Conservation (phyloP, 2,797 vertebrate species). For the Leuciscus waleckii region DNA sequence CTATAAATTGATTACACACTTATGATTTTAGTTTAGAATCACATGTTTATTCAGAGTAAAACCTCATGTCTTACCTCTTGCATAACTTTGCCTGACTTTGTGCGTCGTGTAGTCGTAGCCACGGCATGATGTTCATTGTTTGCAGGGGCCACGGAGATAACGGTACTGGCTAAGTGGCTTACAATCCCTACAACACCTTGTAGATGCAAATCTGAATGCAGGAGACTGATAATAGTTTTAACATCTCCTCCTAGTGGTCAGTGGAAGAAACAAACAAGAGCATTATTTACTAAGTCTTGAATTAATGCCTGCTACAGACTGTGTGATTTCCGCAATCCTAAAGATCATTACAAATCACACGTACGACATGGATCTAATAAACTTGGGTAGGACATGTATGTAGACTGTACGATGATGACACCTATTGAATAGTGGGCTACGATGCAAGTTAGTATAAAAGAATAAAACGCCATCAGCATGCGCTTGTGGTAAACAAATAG, state of each 20-base stretch:
- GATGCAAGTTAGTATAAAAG: neutral
- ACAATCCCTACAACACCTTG: conserved; percentile 74
- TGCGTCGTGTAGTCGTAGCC: conserved; percentile 75
- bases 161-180: conserved; percentile 75
- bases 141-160: conserved; percentile 72
- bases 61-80: conserved; percentile 71
- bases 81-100: conserved; percentile 78
- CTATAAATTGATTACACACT: conserved; percentile 62
- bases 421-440: neutral
- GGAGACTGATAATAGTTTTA: conserved; percentile 73
- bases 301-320: neutral
- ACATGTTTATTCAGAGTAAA: neutral
- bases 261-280: conserved; percentile 17
- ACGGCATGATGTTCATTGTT: conserved; percentile 63
- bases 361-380: neutral
- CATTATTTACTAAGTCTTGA: neutral
- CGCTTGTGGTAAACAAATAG: too few species aligned
- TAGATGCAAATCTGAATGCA: conserved; percentile 83
- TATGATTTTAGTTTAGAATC: neutral
- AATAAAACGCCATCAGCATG: neutral
- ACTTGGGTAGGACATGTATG: neutral
- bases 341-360: neutral
- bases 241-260: conserved; percentile 74
- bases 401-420: neutral
- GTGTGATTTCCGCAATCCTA: too few species aligned